These are phyloP conservation scores for Medauroidea extradentata DNA, from an alignment of 1,140 invertebrate species.

Conservation along the genomic window DNA sequence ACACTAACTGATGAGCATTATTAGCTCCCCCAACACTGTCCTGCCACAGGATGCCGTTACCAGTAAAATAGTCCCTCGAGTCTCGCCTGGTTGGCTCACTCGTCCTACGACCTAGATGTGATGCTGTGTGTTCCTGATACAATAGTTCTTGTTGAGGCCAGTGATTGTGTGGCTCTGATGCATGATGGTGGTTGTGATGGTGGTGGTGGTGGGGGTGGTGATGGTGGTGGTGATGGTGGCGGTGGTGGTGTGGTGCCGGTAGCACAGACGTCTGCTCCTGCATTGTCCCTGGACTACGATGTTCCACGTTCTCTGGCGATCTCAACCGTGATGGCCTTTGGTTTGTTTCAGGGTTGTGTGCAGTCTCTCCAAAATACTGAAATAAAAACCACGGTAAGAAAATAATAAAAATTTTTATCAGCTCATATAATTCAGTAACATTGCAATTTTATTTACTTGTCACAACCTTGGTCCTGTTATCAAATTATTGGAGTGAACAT, in stretches of 20 bases:
- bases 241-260: slow-evolving; percentile 44
- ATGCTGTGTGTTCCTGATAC: neutral
- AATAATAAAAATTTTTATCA: too few species aligned
- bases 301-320: slow-evolving; percentile 41
- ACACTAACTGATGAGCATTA: too few species aligned
- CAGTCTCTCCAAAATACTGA: slow-evolving; percentile 82
- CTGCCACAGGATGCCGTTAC: too few species aligned
- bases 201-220: slow-evolving; percentile 25
- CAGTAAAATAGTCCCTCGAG: neutral
- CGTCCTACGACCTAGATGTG: neutral
- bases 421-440: too few species aligned
- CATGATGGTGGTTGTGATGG: slow-evolving; percentile 59
- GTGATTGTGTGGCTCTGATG: slow-evolving; percentile 55
- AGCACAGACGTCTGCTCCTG: slow-evolving; percentile 35
- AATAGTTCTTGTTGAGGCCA: neutral
- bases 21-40: too few species aligned
- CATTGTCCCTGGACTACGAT: slow-evolving; percentile 34
- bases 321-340: slow-evolving; percentile 48
- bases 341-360: slow-evolving; percentile 81
- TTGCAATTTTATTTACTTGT: too few species aligned
- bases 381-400: slow-evolving; percentile 29
- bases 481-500: too few species aligned
- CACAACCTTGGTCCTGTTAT: too few species aligned
- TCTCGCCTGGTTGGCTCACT: neutral
- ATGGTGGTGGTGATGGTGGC: slow-evolving; percentile 39